phyloP scores from a whole-genome alignment of 2,797 vertebrate species.

The Sebastes hubbsi region DNA sequence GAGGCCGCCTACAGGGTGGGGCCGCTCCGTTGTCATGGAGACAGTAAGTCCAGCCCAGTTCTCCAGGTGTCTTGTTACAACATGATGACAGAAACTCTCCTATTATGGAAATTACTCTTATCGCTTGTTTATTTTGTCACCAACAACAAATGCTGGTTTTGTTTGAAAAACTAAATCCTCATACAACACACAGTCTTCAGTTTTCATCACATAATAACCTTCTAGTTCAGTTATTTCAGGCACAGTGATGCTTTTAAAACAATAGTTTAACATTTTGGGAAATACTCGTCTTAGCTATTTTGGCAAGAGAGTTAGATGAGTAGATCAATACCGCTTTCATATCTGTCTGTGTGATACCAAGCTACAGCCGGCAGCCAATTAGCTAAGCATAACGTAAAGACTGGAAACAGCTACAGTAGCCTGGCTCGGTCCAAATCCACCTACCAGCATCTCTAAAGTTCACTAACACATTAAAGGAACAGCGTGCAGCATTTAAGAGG shows the following conservation, averaged over 20 bases:
- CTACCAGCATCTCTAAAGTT: not conserved
- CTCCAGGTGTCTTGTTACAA: not conserved
- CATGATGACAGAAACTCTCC: not conserved
- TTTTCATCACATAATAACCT: not conserved
- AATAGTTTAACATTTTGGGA: not conserved
- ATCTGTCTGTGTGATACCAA: not conserved
- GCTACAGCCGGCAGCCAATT: not conserved
- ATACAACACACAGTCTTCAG: not conserved
- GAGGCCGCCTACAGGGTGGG: slow-evolving; percentile 92
- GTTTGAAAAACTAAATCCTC: not conserved
- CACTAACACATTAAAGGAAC: not conserved
- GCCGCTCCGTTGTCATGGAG: slow-evolving; percentile 89
- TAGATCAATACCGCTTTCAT: not conserved
- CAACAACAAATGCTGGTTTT: not conserved
- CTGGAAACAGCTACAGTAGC: not conserved
- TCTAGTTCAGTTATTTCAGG: not conserved
- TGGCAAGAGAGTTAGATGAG: not conserved
- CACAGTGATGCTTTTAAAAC: not conserved
- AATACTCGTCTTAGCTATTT: not conserved
- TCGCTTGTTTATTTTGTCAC: not conserved
- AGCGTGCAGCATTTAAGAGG: too few species aligned
- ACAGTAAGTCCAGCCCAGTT: slow-evolving; percentile 85
- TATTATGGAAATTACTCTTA: not conserved
- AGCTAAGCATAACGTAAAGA: not conserved
- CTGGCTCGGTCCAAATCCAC: not conserved